Percentiles rank a stretch among this genome's conserved stretches.
These are phyloP conservation scores for Drosophila nannoptera DNA, from an alignment of 1,140 invertebrate genomes.

Conservation along the genomic window DNA sequence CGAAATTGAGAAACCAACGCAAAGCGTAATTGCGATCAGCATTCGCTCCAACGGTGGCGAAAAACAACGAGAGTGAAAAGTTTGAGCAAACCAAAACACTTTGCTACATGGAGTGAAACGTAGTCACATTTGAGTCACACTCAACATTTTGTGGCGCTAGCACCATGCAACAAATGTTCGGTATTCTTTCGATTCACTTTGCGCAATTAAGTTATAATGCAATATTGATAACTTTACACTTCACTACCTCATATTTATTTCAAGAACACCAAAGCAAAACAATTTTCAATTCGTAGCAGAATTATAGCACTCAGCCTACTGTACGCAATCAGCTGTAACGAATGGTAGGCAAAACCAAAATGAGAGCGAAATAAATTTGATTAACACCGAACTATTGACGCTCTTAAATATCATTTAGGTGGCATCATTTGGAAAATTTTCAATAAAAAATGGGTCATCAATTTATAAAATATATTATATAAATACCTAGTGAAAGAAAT, in stretches of 20 bases:
- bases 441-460: background rate
- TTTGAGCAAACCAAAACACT: conserved; percentile 27
- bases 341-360: conserved; percentile 28
- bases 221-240: no score
- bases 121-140: background rate
- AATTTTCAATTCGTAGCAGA: background rate
- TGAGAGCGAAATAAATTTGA: background rate
- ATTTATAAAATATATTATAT: background rate
- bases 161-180: background rate
- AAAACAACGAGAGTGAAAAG: conserved; percentile 23
- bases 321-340: conserved; percentile 61
- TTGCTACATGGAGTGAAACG: background rate
- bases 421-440: background rate
- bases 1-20: conserved; percentile 30
- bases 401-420: background rate
- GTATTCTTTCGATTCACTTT: no score
- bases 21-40: conserved; percentile 52
- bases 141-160: no score
- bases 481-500: background rate
- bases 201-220: no score
- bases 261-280: conserved; percentile 30
- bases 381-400: background rate
- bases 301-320: conserved; percentile 36
- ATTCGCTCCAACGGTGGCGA: conserved; percentile 35
- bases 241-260: no score